Percentiles rank a stretch among this genome's conserved stretches.
Evolutionary conservation across 2,888 invertebrate genomes (phyloP).

Genomic region (Apotomis turbidana): DNA sequence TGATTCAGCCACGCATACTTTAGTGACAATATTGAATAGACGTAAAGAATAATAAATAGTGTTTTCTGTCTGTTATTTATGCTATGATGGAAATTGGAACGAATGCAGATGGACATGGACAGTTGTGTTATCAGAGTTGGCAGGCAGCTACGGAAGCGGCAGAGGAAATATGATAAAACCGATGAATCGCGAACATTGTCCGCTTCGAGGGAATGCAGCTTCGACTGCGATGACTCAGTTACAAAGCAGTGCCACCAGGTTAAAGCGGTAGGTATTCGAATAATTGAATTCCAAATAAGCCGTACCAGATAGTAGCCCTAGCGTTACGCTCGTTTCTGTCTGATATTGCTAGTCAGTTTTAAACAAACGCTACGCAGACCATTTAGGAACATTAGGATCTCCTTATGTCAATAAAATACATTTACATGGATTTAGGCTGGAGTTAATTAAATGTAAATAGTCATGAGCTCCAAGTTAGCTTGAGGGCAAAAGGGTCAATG

Average conservation of each 20-base stretch:
- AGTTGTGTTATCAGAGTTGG: conserved; percentile 62
- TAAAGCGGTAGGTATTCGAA: conserved; percentile 27
- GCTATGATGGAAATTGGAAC: conserved; percentile 7
- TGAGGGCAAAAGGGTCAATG: conserved; percentile 10
- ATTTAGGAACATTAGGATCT: neutral
- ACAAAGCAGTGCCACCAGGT: neutral
- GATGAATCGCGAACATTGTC: conserved; percentile 67
- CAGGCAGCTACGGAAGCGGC: conserved; percentile 66
- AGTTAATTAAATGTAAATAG: conserved; percentile 21
- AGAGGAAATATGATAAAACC: conserved; percentile 77
- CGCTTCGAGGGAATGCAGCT: conserved; percentile 53
- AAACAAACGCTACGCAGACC: neutral
- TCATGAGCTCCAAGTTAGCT: conserved; percentile 11
- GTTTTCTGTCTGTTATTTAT: neutral
- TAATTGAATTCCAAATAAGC: conserved; percentile 22
- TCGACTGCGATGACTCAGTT: conserved; percentile 35
- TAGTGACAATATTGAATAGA: neutral
- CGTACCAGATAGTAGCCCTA: conserved; percentile 15
- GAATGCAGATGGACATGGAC: conserved; percentile 23
- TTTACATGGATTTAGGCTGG: neutral
- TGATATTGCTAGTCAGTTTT: neutral
- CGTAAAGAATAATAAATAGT: conserved; percentile 5
- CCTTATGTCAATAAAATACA: conserved; percentile 1
- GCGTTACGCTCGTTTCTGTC: conserved; percentile 5
- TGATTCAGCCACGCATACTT: conserved; percentile 32